Conservation (phyloP, 2,888 invertebrate genomes). For the Erebia ligea region DNA sequence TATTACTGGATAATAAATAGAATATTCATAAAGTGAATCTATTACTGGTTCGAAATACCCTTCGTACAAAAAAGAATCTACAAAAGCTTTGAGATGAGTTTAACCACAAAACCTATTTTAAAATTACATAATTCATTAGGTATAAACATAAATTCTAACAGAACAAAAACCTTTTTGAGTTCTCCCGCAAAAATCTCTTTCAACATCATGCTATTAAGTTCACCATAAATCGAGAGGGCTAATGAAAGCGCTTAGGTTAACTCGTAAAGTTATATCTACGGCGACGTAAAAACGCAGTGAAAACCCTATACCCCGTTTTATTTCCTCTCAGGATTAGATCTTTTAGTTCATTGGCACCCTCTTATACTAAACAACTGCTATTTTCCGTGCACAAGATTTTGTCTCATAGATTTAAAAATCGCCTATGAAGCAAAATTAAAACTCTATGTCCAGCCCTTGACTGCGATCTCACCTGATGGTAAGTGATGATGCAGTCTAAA, state of each 20-base stretch:
- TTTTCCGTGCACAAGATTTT: background rate
- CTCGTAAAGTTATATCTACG: constrained; percentile 25
- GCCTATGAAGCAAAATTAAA: no score
- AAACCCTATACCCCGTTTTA: background rate
- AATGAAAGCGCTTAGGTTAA: constrained; percentile 29
- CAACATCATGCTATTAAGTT: constrained; percentile 22
- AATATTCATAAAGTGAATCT: no score
- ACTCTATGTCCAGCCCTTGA: no score
- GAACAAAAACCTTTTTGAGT: constrained; percentile 9
- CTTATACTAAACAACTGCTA: background rate
- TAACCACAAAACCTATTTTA: background rate
- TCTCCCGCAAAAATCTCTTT: constrained; percentile 14
- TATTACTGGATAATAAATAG: no score
- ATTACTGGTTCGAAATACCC: no score
- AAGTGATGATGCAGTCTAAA: no score
- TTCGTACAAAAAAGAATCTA: no score
- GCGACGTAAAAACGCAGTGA: constrained; percentile 18
- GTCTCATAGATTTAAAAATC: background rate
- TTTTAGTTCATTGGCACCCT: constrained; percentile 11
- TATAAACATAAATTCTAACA: constrained; percentile 10
- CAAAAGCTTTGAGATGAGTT: background rate
- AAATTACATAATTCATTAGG: background rate
- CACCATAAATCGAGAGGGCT: constrained; percentile 26
- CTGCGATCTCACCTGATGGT: no score
- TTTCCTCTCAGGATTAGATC: background rate